These are phyloP conservation scores for Polymixis flavicincta DNA, from an alignment of 2,888 invertebrate genomes.

Conservation along the genomic window DNA sequence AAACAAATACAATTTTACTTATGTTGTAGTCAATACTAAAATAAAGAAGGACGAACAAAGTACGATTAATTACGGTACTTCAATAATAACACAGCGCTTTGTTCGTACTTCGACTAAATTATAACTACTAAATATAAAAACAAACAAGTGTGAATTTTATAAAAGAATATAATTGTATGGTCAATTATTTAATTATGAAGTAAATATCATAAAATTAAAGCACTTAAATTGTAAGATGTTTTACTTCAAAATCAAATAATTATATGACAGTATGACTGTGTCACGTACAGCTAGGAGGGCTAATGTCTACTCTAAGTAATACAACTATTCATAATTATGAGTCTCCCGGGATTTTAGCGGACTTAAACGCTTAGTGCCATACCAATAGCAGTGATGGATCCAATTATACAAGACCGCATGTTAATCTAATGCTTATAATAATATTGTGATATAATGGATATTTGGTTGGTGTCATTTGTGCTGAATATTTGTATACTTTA, in stretches of 20 bases:
- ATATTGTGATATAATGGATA: conserved; percentile 41
- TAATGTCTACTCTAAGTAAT: conserved; percentile 52
- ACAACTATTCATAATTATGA: conserved; percentile 43
- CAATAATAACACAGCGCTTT: conserved; percentile 39
- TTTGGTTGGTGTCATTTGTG: conserved; percentile 41
- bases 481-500: conserved; percentile 21
- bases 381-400: conserved; percentile 35
- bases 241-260: conserved; percentile 19
- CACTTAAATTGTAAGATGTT: conserved; percentile 24
- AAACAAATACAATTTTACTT: conserved; percentile 63
- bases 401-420: conserved; percentile 51
- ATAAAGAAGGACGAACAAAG: conserved; percentile 56
- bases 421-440: conserved; percentile 50
- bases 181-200: conserved; percentile 52
- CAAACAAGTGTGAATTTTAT: conserved; percentile 54
- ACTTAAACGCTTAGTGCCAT: conserved; percentile 31
- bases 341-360: conserved; percentile 27
- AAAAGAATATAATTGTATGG: conserved; percentile 38
- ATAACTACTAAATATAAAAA: conserved; percentile 69
- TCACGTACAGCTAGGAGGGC: conserved; percentile 28
- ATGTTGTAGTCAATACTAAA: conserved; percentile 37
- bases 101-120: conserved; percentile 58
- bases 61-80: conserved; percentile 4
- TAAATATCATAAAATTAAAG: conserved; percentile 78
- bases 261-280: conserved; percentile 26